A percentile compares a stretch with the other conserved stretches of the same genome.
phyloP scores from a whole-genome alignment of 2,888 invertebrate genomes.

The Iphiclides podalirius region DNA sequence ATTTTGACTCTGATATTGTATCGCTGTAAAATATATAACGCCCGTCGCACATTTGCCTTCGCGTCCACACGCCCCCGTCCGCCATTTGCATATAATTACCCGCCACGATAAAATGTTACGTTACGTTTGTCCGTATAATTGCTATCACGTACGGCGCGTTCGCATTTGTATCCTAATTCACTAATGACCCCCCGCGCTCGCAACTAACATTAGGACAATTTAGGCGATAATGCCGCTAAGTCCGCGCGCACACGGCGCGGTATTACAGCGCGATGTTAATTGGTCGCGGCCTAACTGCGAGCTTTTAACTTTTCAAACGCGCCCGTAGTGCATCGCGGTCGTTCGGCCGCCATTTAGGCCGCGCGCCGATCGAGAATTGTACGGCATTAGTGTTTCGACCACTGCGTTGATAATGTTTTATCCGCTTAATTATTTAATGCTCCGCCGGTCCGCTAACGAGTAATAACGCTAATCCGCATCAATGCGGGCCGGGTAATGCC shows the following conservation, averaged over 20 bases:
- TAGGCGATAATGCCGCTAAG: constrained; percentile 75
- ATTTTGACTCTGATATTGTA: too few relatives aligned
- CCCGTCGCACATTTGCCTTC: not conserved
- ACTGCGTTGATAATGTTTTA: constrained; percentile 35
- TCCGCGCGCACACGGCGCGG: constrained; percentile 60
- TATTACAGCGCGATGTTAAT: constrained; percentile 64
- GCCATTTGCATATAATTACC: constrained; percentile 18
- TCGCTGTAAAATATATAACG: too few relatives aligned
- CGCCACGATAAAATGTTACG: constrained; percentile 22
- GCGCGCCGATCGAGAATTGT: constrained; percentile 56
- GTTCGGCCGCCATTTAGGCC: constrained; percentile 50
- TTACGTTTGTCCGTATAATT: constrained; percentile 10
- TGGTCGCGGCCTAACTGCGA: constrained; percentile 63
- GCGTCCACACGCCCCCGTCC: not conserved
- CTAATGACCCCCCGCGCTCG: constrained; percentile 49
- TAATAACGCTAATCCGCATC: constrained; percentile 27
- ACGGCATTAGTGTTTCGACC: constrained; percentile 39
- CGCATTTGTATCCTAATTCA: constrained; percentile 46
- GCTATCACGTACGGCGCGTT: constrained; percentile 29
- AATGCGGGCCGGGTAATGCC: constrained; percentile 6
- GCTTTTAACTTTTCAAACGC: constrained; percentile 78
- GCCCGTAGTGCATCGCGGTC: constrained; percentile 64
- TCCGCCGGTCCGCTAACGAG: constrained; percentile 12
- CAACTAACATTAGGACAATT: constrained; percentile 76
- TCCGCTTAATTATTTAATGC: constrained; percentile 44